phyloP scores from a whole-genome alignment of 2,797 vertebrate species.

The Clamator glandarius region DNA sequence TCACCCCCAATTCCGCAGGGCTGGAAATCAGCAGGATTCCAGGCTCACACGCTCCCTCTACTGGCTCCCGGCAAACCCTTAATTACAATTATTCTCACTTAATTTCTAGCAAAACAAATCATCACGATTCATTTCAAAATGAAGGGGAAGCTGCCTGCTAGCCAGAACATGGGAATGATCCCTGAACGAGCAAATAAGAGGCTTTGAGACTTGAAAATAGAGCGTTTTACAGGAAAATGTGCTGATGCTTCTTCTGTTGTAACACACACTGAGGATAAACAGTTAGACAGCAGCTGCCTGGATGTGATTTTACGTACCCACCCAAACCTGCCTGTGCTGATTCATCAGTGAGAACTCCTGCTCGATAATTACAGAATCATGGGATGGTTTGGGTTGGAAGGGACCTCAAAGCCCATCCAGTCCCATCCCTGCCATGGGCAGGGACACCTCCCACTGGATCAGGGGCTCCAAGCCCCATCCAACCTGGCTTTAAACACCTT shows the following conservation, averaged over 20 bases:
- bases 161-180: rapidly evolving
- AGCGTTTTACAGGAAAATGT: neutral
- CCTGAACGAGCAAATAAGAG: neutral
- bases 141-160: rapidly evolving
- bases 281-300: neutral
- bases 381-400: too few relatives aligned
- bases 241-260: neutral
- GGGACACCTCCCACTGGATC: too few relatives aligned
- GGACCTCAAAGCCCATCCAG: too few relatives aligned
- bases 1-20: rapidly evolving
- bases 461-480: too few relatives aligned
- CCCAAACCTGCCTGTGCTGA: neutral
- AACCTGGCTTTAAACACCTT: too few relatives aligned
- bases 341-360: neutral
- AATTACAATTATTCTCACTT: neutral
- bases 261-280: neutral
- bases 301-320: neutral
- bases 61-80: neutral
- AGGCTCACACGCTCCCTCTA: slow-evolving; percentile 48
- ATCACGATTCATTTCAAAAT: neutral
- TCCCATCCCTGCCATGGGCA: too few relatives aligned
- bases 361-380: rapidly evolving
- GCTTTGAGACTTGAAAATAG: neutral
- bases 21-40: rapidly evolving
- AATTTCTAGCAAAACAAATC: neutral